phyloP scores from a whole-genome alignment of 2,888 invertebrate species.

The Operophtera brumata region DNA sequence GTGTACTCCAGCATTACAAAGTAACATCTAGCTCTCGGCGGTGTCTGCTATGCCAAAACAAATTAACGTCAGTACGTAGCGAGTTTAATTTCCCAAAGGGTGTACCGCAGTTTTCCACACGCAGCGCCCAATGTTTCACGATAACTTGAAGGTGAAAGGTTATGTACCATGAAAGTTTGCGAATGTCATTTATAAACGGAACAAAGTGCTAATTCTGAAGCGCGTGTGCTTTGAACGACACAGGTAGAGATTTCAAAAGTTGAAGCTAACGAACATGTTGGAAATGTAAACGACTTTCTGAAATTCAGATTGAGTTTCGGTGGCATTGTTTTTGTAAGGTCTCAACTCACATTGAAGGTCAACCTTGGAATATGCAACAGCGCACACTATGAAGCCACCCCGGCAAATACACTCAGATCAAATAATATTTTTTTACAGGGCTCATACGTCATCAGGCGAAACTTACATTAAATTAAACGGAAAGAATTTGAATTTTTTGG shows the following conservation, averaged over 20 bases:
- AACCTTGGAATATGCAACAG: constrained; percentile 1
- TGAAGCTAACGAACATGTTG: constrained; percentile 10
- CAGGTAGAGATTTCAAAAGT: constrained; percentile 1
- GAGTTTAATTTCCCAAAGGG: constrained; percentile 76
- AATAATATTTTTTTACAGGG: not conserved
- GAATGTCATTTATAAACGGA: constrained; percentile 36
- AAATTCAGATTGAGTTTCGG: constrained; percentile 5
- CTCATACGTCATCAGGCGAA: not conserved
- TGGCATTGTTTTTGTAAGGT: not conserved
- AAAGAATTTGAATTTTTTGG: too few species aligned
- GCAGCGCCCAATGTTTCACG: constrained; percentile 44
- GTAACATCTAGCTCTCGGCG: constrained; percentile 33
- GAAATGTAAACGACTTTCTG: constrained; percentile 10
- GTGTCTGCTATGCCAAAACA: constrained; percentile 58
- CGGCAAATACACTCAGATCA: not conserved
- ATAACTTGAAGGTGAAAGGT: constrained; percentile 34
- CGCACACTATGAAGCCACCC: not conserved
- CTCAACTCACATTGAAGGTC: not conserved
- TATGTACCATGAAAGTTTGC: constrained; percentile 40
- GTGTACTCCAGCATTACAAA: constrained; percentile 32
- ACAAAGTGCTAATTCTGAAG: constrained; percentile 21
- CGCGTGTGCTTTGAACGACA: constrained; percentile 16
- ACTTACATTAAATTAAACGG: not conserved
- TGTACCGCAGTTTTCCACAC: constrained; percentile 54
- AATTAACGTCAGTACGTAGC: constrained; percentile 61